phyloP scores from a whole-genome alignment of 2,888 invertebrate genomes.

The Uropetala carovei region DNA sequence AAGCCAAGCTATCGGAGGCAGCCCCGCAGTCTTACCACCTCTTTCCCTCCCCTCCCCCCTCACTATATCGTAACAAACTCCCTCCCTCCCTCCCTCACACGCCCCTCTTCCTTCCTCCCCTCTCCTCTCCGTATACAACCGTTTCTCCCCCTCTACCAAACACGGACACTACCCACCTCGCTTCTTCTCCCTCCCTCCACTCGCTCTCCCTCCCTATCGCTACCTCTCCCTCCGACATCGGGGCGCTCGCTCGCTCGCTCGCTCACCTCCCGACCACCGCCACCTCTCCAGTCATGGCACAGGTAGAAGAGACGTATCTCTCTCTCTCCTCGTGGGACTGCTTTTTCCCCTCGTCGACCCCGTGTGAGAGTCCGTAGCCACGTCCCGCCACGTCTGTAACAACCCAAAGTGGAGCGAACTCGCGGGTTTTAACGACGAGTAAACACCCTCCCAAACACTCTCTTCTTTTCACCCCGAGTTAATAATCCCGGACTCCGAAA shows the following conservation, averaged over 20 bases:
- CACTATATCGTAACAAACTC: constrained; percentile 1
- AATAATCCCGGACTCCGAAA: no score
- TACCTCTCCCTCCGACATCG: neutral
- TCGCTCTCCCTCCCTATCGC: neutral
- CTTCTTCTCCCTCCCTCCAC: neutral
- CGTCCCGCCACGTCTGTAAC: neutral
- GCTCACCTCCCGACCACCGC: neutral
- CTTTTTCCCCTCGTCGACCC: neutral
- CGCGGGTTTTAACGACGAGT: no score
- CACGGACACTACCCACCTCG: no score
- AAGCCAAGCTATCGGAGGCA: neutral
- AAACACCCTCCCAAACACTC: neutral
- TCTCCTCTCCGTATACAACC: no score
- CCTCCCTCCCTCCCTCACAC: neutral
- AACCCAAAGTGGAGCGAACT: no score
- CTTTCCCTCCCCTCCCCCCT: neutral
- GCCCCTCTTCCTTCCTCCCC: neutral
- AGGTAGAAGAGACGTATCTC: constrained; percentile 15
- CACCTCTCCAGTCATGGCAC: constrained; percentile 28
- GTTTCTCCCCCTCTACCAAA: neutral
- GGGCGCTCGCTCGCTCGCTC: constrained; percentile 16
- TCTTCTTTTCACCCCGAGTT: no score
- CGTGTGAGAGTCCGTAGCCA: neutral
- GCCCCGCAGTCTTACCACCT: neutral
- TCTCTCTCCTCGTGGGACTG: neutral